Base-by-base conservation (phyloP, 2,797 vertebrate genomes). In the Morelia viridis region DNA sequence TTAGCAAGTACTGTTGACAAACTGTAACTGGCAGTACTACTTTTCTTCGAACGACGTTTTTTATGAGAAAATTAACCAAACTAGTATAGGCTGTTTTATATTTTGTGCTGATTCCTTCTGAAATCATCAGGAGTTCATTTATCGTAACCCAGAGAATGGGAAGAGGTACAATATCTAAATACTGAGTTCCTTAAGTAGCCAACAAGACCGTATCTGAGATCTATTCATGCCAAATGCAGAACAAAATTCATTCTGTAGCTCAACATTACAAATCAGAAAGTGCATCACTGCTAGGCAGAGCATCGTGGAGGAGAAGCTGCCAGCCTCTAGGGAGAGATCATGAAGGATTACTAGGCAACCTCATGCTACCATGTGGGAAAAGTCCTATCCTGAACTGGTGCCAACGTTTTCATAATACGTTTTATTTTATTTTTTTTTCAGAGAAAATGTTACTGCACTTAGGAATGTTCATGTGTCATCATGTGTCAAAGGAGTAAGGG, bases 301-400 rank as follows among this genome's bases (percentile, higher is more conserved):
- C 0, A 10, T 68, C 62, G 85, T 19, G 7, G 87, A 24, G 46
- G 35, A 65, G 76, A 60, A 91, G 94, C 91, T 86, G 93, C 91
- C 94, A 93, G 96, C 94, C 87, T 89, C 90, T 26, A 94, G 85
- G 1, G 89, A 0, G 50, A 93, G 93, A 93, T 90, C 84, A 93
- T 94, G 93, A 80, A 68, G 93, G 91, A 97, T 95, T 96, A 96
- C 97, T 95, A 95, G 93, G 96, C 96, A 95, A 95, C 96, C 95
- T 94, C 93, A 61, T 94, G 95, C 94, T 87, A 19, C 87, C 92
- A 94, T 91, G 94, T 58, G 93, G 93, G 83, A 85, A 91, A 93
- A 80, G 95, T 95, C 56, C 95, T 28, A 80, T 1, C 56, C 89
- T 0, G 0, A 61, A 94, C 95, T 53, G 68, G 92, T 22, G 62